Evolutionary conservation across 2,113 vertebrate genomes (phyloP).

Genomic region (Motacilla tschutschensis): DNA sequence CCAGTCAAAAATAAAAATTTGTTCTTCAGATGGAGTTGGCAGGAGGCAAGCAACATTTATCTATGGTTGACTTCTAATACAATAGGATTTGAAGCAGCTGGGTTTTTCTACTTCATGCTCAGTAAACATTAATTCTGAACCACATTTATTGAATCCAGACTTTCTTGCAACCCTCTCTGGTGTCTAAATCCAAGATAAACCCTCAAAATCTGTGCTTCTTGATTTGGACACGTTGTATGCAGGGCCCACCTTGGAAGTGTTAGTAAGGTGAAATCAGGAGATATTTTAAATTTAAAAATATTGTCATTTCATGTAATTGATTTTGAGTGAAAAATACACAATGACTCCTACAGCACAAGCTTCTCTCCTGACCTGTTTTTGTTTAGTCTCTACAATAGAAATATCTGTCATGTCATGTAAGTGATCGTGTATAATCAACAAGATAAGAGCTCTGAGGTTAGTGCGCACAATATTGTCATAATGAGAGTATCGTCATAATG

Average conservation of each 20-base stretch:
- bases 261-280: not conserved
- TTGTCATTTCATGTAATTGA: not conserved
- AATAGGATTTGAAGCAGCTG: not conserved
- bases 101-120: not conserved
- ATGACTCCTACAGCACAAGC: not conserved
- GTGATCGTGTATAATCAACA: not conserved
- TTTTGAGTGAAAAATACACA: not conserved
- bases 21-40: not conserved
- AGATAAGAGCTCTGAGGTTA: not conserved
- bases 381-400: not conserved
- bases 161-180: not conserved
- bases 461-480: not conserved
- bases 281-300: not conserved
- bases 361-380: not conserved
- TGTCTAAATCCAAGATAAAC: not conserved
- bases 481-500: not conserved
- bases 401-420: not conserved
- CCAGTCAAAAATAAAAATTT: not conserved
- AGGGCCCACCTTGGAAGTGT: not conserved
- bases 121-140: not conserved
- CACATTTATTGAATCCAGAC: not conserved
- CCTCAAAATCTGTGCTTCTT: not conserved
- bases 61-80: not conserved
- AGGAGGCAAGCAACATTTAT: not conserved
- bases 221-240: rapidly evolving